Base-by-base conservation (phyloP, 1,140 invertebrate genomes). In the Luehdorfia chinensis region DNA sequence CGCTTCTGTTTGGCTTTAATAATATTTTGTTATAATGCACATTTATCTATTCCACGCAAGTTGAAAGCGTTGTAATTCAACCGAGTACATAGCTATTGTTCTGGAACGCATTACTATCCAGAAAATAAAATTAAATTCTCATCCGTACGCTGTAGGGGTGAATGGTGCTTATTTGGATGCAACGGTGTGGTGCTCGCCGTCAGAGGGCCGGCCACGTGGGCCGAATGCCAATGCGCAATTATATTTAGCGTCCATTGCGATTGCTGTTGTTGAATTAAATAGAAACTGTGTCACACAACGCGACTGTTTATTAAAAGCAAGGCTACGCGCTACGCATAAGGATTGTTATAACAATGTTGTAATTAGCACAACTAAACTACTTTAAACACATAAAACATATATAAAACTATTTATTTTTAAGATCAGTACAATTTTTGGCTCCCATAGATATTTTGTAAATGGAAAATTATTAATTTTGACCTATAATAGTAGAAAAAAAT, bases 121-220 rank as follows among this genome's bases (percentile, higher is more conserved):
- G 69, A 70, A 79, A 73, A 75, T 80, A 67, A 77, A 73, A 80
- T 76, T 75, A 80, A 75, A 71, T 55, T 41, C 70, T 80, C 71
- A 75, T 85, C 73, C 61, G 76, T 85, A 83, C 46, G 75, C 76
- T 53, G 60, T 51, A 59, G 56, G 60, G 61, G 59, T 66, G 57
- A 59, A 44, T 47, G 53, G 36, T 39, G 68, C 69, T 74, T 65
- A 76, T 85, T 85, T 70, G 62, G 74, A 83, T 85, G 77, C 78
- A 63, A 69, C 66, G 65, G 68, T 50, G 50, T 50, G 51, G 44
- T 47, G 51, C 49, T 47, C 62, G 66, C 64, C 66, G 74, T 66
- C 71, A 66, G 53, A 64, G 62, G 68, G 50, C 49, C 60, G 63
- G 51, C 61, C 64, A 47, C 59, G 66, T 61, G 67, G 25, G 39